Conservation (phyloP, 2,888 invertebrate genomes). For the Drosophila algonquin region DNA sequence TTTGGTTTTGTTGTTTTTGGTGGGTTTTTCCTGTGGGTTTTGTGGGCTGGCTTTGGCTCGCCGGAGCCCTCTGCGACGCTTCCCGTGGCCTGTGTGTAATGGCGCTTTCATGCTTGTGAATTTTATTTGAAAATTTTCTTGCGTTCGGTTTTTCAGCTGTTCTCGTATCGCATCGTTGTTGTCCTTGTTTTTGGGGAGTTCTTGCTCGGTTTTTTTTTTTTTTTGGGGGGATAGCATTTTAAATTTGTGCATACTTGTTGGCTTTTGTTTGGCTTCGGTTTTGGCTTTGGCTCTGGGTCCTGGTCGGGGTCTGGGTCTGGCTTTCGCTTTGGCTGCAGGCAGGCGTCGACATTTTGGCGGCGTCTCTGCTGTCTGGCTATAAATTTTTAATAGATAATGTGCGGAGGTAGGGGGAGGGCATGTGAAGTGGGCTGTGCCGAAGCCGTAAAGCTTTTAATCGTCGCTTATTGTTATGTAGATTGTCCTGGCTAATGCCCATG, state of each 20-base stretch:
- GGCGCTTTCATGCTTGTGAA: constrained; percentile 78
- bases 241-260: constrained; percentile 81
- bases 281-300: constrained; percentile 17
- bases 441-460: constrained; percentile 76
- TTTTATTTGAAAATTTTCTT: constrained; percentile 80
- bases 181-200: constrained; percentile 38
- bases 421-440: constrained; percentile 69
- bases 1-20: neutral
- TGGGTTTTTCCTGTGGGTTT: constrained; percentile 53
- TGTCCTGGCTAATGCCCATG: constrained; percentile 62
- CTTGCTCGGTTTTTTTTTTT: constrained; percentile 16
- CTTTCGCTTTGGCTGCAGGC: constrained; percentile 52
- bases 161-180: constrained; percentile 53
- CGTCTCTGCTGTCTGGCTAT: constrained; percentile 72
- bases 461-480: constrained; percentile 80
- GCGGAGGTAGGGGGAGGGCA: constrained; percentile 57
- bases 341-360: constrained; percentile 50
- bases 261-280: constrained; percentile 62
- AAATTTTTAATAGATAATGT: constrained; percentile 81
- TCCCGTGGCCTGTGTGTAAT: constrained; percentile 68
- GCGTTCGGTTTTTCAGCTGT: constrained; percentile 50
- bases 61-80: neutral
- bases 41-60: constrained; percentile 58
- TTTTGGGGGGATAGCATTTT: constrained; percentile 55
- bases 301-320: neutral